Evolutionary conservation across 53 echinoderm and acorn worm species (phyloP).

Genomic region (Hippasteria phrygiana): DNA sequence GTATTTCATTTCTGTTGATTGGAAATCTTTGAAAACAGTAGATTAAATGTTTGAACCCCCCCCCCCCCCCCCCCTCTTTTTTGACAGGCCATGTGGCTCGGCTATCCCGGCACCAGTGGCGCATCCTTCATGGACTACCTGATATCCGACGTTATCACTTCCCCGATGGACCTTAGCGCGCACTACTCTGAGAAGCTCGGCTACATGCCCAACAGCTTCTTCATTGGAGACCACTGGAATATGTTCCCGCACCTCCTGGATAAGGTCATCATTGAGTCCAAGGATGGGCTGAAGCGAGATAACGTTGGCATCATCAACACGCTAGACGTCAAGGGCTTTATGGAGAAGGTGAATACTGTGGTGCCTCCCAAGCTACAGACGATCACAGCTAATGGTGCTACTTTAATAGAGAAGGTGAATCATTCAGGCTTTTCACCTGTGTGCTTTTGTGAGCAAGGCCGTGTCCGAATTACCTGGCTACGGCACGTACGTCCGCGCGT

Average conservation of each 20-base stretch:
- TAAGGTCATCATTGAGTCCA: constrained; percentile 83
- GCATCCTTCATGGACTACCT: constrained; percentile 99
- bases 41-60: no score
- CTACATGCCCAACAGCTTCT: constrained; percentile 97
- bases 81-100: constrained; percentile 95
- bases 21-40: no score
- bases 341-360: constrained; percentile 76
- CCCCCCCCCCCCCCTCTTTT: not conserved
- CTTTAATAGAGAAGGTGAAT: constrained; percentile 20
- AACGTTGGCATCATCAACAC: constrained; percentile 90
- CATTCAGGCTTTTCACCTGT: not conserved
- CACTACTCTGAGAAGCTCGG: constrained; percentile 99
- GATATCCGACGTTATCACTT: constrained; percentile 86
- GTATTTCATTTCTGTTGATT: no score
- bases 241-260: constrained; percentile 98
- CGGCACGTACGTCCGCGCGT: no score
- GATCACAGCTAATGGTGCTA: constrained; percentile 16
- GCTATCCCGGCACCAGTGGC: constrained; percentile 98
- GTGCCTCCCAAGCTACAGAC: constrained; percentile 5
- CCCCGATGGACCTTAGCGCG: constrained; percentile 84
- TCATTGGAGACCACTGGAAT: constrained; percentile 99
- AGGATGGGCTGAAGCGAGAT: constrained; percentile 79
- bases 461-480: no score
- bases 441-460: not conserved
- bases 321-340: constrained; percentile 76